phyloP scores from a whole-genome alignment of 1,140 invertebrate species.

The Musca domestica region DNA sequence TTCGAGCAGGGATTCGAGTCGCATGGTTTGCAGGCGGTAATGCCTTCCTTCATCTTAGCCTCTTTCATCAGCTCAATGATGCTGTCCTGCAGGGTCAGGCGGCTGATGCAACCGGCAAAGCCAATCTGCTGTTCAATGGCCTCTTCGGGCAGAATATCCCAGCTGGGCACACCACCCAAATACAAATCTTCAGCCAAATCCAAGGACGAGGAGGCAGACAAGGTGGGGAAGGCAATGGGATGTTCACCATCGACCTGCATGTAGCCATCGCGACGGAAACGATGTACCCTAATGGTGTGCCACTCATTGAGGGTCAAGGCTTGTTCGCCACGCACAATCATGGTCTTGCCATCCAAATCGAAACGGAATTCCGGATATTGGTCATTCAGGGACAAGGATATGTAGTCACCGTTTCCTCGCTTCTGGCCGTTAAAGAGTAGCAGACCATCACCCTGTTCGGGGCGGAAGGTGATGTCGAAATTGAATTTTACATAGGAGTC shows the following conservation, averaged over 20 bases:
- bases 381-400: slow-evolving; percentile 74
- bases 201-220: slow-evolving; percentile 68
- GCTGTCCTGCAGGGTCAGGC: slow-evolving; percentile 70
- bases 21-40: slow-evolving; percentile 78
- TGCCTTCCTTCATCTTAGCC: slow-evolving; percentile 62
- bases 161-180: slow-evolving; percentile 79
- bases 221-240: slow-evolving; percentile 66
- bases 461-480: slow-evolving; percentile 87
- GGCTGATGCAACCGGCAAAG: slow-evolving; percentile 79
- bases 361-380: slow-evolving; percentile 83
- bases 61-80: slow-evolving; percentile 72
- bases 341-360: slow-evolving; percentile 67
- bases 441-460: slow-evolving; percentile 70
- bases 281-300: slow-evolving; percentile 80
- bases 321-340: slow-evolving; percentile 66
- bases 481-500: slow-evolving; percentile 80
- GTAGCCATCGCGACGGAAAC: slow-evolving; percentile 68
- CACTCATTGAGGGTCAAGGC: slow-evolving; percentile 74
- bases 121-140: slow-evolving; percentile 52
- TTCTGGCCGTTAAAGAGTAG: slow-evolving; percentile 84
- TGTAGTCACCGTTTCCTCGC: slow-evolving; percentile 70
- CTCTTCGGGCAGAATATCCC: slow-evolving; percentile 51
- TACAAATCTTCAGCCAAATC: slow-evolving; percentile 79
- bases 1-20: slow-evolving; percentile 75
- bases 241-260: slow-evolving; percentile 78